Conservation (phyloP, 2,797 vertebrate species). For the Mormyrops attenuatus region DNA sequence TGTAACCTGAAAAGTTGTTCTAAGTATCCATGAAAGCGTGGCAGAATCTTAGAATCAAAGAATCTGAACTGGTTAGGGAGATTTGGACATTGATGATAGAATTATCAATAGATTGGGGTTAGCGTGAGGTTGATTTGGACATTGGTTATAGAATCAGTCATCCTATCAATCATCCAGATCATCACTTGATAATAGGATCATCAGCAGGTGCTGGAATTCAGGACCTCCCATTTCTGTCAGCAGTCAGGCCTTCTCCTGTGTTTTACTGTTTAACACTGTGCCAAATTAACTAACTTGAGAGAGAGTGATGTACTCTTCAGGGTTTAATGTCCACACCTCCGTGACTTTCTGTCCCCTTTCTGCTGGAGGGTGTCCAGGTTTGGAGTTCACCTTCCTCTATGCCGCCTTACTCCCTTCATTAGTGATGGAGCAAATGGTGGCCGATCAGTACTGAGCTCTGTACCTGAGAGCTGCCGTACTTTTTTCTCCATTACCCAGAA, state of each 20-base stretch:
- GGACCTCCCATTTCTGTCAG: neutral
- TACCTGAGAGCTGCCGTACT: neutral
- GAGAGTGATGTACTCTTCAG: neutral
- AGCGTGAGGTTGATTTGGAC: neutral
- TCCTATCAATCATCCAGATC: neutral
- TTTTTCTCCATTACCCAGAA: neutral
- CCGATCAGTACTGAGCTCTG: neutral
- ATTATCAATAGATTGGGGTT: neutral
- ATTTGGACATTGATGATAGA: neutral
- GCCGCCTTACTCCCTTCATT: neutral
- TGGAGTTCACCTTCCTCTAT: neutral
- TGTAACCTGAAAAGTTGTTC: neutral
- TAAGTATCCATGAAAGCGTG: neutral
- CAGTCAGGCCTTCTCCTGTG: slow-evolving; percentile 7
- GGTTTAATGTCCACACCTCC: slow-evolving; percentile 8
- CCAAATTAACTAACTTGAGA: neutral
- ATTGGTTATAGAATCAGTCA: neutral
- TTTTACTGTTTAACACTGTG: neutral
- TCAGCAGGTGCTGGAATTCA: neutral
- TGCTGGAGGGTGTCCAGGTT: neutral
- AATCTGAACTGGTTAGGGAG: neutral
- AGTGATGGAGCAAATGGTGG: neutral
- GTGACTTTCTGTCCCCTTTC: neutral
- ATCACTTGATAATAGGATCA: neutral
- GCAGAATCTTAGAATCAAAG: neutral